Percentiles rank a stretch among this genome's conserved stretches.
These are phyloP conservation scores for Rhynchonema sp. DNA, from an alignment of 2,888 invertebrate species.

Conservation along the genomic window DNA sequence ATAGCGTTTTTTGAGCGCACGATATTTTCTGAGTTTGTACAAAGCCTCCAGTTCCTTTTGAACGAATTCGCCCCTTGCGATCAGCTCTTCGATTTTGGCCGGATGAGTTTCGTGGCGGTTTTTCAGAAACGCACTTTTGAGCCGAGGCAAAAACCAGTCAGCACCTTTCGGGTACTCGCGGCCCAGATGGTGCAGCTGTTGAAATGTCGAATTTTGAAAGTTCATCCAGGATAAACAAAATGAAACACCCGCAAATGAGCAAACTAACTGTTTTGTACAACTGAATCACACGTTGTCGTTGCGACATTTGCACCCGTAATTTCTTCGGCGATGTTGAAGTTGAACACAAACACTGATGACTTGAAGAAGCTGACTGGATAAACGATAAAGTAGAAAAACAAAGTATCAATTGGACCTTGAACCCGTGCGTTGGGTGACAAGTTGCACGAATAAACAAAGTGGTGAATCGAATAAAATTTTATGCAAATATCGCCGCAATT, in stretches of 20 bases:
- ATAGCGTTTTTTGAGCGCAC: slow-evolving; percentile 76
- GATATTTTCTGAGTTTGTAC: slow-evolving; percentile 79
- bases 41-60: slow-evolving; percentile 80
- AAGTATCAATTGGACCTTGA: too few species aligned
- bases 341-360: too few species aligned
- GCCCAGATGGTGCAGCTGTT: slow-evolving; percentile 53
- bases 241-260: neutral
- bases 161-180: slow-evolving; percentile 77
- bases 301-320: neutral
- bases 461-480: too few species aligned
- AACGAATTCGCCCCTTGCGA: slow-evolving; percentile 67
- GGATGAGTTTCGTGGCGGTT: slow-evolving; percentile 61
- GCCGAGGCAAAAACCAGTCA: slow-evolving; percentile 54
- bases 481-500: too few species aligned
- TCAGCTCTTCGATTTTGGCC: slow-evolving; percentile 54
- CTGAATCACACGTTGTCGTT: neutral
- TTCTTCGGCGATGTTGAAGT: too few species aligned
- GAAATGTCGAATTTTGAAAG: neutral
- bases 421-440: too few species aligned
- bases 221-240: neutral
- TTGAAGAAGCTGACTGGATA: too few species aligned
- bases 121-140: slow-evolving; percentile 62
- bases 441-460: too few species aligned
- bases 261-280: neutral
- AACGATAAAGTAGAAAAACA: too few species aligned